A percentile compares a stretch with the other conserved stretches of the same genome.
phyloP scores from a whole-genome alignment of 37 sponge, comb jelly and placozoan genomes.

The Geodia barretti region DNA sequence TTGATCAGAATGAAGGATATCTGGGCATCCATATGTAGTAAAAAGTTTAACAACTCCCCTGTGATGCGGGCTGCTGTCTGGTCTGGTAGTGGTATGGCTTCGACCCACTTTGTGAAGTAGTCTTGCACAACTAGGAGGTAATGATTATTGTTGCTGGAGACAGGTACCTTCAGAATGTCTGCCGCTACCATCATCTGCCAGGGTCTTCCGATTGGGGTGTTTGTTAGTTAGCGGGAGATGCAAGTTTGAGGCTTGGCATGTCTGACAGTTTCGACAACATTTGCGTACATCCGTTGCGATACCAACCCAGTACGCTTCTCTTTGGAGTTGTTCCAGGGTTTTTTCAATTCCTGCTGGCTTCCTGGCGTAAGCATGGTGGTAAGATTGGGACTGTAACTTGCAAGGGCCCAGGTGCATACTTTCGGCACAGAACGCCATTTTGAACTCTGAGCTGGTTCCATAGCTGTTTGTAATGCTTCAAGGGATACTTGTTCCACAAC shows the following conservation, averaged over 20 bases:
- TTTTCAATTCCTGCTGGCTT: slow-evolving; percentile 43
- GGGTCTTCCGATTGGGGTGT: slow-evolving; percentile 24
- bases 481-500: slow-evolving; percentile 27
- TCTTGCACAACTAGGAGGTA: slow-evolving; percentile 58
- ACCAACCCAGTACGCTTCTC: slow-evolving; percentile 55
- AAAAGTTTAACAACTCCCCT: slow-evolving; percentile 22
- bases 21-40: slow-evolving; percentile 18
- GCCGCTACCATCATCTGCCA: slow-evolving; percentile 53
- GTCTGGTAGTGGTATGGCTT: slow-evolving; percentile 50
- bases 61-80: slow-evolving; percentile 41
- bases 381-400: slow-evolving; percentile 24
- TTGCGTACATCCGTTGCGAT: slow-evolving; percentile 36
- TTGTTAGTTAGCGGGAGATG: slow-evolving; percentile 19
- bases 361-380: not conserved
- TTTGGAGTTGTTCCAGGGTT: slow-evolving; percentile 34
- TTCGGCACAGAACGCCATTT: slow-evolving; percentile 49
- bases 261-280: slow-evolving; percentile 52
- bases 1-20: slow-evolving; percentile 59
- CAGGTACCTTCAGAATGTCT: slow-evolving; percentile 51
- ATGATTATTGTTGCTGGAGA: slow-evolving; percentile 36
- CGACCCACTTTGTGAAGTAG: slow-evolving; percentile 69
- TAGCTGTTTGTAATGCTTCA: slow-evolving; percentile 42
- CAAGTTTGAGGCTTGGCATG: slow-evolving; percentile 27
- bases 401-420: slow-evolving; percentile 28
- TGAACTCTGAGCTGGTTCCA: slow-evolving; percentile 38